Conservation (phyloP, 2,113 vertebrate genomes). For the Thymallus thymallus region DNA sequence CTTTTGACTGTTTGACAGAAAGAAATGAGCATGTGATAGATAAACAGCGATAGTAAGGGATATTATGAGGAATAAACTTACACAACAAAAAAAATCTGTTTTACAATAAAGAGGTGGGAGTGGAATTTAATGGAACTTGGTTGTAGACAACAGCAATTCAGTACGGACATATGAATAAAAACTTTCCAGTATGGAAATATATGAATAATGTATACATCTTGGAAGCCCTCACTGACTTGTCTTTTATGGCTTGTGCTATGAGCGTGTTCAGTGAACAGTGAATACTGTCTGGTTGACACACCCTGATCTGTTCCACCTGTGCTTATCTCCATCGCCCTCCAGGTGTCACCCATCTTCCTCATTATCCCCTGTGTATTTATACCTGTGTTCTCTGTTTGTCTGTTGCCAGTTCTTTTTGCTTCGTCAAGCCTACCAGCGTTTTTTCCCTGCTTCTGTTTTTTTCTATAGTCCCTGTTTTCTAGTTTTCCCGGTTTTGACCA, state of each 20-base stretch:
- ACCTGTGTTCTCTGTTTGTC: too few relatives aligned
- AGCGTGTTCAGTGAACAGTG: slow-evolving; percentile 71
- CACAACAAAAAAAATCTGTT: background rate
- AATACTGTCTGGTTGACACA: slow-evolving; percentile 69
- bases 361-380: too few relatives aligned
- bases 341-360: too few relatives aligned
- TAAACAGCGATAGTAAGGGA: background rate
- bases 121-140: background rate
- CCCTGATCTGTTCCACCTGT: too few relatives aligned
- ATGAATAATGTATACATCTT: slow-evolving; percentile 56
- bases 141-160: slow-evolving; percentile 13
- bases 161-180: background rate
- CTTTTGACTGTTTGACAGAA: too few relatives aligned
- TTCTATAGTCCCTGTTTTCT: too few relatives aligned
- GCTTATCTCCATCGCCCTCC: too few relatives aligned
- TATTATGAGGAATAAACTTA: background rate
- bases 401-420: too few relatives aligned
- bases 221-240: slow-evolving; percentile 59
- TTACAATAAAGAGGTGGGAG: background rate
- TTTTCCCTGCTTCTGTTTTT: too few relatives aligned
- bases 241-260: slow-evolving; percentile 74
- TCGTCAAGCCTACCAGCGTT: too few relatives aligned
- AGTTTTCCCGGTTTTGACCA: too few relatives aligned
- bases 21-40: too few relatives aligned
- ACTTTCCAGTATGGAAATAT: slow-evolving; percentile 40